Evolutionary conservation across 92 coral and sea anemone genomes (phyloP), one percentile per base, ranked within the genome.

Genomic region (Porites rus): DNA sequence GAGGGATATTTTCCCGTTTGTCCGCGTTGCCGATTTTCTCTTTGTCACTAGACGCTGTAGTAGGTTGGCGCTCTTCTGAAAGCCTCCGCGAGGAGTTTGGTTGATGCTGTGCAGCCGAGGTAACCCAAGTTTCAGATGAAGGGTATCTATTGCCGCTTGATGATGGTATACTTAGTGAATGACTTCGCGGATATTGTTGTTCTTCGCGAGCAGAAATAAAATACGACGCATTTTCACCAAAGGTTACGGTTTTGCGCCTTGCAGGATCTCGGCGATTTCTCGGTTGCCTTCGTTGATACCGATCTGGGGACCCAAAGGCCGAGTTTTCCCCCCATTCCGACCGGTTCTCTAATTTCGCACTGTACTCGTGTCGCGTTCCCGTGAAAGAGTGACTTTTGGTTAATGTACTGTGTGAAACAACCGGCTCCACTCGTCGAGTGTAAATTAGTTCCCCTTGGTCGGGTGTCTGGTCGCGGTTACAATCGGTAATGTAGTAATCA

Each of bases 211-310:
- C 56, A 3, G 77, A 66, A 68, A 85, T 75, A 9, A 70, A 76
- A 51, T 77, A 77, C 20, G 88, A 76, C 51, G 88, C 98, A 18
- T 61, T 92, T 22, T 90, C 93, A 4, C 98, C 98, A 80, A 95
- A 95, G 51, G 98, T 95, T n/a, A 95, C 98, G 17, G 98, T 95
- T 65, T 92, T 84, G 5, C 98, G 87, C n/a, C 98, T 78, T 21
- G 84, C 74, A 0, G 86, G 74, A 72, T 95, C 98, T 58, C 91
- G 69, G 1, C 66, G 88, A 13, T 87, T 54, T 77, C 78, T 92
- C 12, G 88, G 90, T 24, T 89, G 75, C 69, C 94, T 75, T 24
- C 91, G 82, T 14, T 10, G 61, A 82, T 75, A 85, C 4, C 88
- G 78, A 24, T 72, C 21, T 69, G 87, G 82, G 43, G 86, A 88